A percentile compares a stretch with the other conserved stretches of the same genome.
Evolutionary conservation across 2,888 invertebrate species (phyloP).

Genomic region (Eristalis intricaria): DNA sequence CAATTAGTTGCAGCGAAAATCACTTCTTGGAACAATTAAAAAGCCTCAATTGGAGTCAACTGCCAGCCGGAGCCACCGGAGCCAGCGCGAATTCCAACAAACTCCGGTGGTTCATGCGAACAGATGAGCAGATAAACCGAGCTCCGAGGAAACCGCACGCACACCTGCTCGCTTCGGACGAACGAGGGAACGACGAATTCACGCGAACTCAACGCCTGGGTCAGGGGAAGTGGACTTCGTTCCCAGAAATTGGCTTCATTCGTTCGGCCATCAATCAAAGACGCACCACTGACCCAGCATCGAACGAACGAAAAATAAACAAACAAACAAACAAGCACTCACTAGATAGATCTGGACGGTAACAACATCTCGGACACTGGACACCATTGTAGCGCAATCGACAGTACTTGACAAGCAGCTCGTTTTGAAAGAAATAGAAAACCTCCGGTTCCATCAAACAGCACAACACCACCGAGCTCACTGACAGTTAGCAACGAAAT

Average conservation of each 20-base stretch:
- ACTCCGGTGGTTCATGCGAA: neutral
- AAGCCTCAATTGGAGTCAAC: constrained; percentile 15
- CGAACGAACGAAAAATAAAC: neutral
- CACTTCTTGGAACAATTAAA: constrained; percentile 45
- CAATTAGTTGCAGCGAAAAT: constrained; percentile 23
- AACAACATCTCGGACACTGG: constrained; percentile 43
- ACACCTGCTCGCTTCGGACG: constrained; percentile 17
- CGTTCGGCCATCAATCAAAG: neutral
- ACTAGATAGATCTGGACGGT: constrained; percentile 56
- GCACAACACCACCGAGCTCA: constrained; percentile 36
- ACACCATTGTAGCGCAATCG: constrained; percentile 54
- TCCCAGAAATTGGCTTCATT: neutral
- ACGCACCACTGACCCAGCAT: constrained; percentile 52
- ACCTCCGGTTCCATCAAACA: constrained; percentile 18
- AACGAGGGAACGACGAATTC: constrained; percentile 12
- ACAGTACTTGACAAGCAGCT: constrained; percentile 16
- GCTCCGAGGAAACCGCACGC: constrained; percentile 11
- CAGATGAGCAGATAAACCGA: neutral
- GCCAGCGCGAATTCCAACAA: constrained; percentile 19
- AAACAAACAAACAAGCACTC: constrained; percentile 28
- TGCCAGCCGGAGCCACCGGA: too few relatives aligned
- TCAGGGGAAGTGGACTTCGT: constrained; percentile 23
- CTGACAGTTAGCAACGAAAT: constrained; percentile 46
- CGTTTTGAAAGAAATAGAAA: neutral
- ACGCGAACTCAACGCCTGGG: constrained; percentile 44